Conservation (phyloP, 2,888 invertebrate species). For the Pteria penguin region DNA sequence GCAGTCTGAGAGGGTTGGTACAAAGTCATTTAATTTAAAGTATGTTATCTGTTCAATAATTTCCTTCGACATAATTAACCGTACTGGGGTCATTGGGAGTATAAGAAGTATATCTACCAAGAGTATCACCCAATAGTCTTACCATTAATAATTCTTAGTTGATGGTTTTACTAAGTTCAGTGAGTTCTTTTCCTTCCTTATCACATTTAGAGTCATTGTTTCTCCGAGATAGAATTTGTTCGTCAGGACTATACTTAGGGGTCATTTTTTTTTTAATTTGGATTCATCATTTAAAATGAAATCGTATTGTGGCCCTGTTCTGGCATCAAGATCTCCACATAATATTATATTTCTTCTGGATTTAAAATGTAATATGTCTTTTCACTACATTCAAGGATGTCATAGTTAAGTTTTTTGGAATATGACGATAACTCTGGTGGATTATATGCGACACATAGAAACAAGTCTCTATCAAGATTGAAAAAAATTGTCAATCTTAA, state of each 20-base stretch:
- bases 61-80: conserved; percentile 15
- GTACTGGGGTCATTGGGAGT: conserved; percentile 18
- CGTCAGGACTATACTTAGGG: not conserved
- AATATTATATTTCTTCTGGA: not conserved
- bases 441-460: conserved; percentile 20
- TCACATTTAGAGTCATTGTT: conserved; percentile 3
- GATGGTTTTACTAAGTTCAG: conserved; percentile 24
- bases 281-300: conserved; percentile 8
- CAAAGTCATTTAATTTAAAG: conserved; percentile 14
- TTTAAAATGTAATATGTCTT: conserved; percentile 15
- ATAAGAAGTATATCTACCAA: conserved; percentile 23
- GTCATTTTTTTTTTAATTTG: not conserved
- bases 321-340: conserved; percentile 18
- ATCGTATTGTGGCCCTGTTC: not conserved
- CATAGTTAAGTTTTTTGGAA: conserved; percentile 4
- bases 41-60: conserved; percentile 17
- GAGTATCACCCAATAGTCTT: conserved; percentile 24
- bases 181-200: conserved; percentile 21
- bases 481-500: conserved; percentile 18
- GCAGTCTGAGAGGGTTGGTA: conserved; percentile 16
- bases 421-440: conserved; percentile 17
- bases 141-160: conserved; percentile 34
- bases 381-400: conserved; percentile 32
- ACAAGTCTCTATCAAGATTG: conserved; percentile 22
- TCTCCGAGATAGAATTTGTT: not conserved